phyloP scores from a whole-genome alignment of 2,113 vertebrate genomes.

The Brienomyrus brachyistius region DNA sequence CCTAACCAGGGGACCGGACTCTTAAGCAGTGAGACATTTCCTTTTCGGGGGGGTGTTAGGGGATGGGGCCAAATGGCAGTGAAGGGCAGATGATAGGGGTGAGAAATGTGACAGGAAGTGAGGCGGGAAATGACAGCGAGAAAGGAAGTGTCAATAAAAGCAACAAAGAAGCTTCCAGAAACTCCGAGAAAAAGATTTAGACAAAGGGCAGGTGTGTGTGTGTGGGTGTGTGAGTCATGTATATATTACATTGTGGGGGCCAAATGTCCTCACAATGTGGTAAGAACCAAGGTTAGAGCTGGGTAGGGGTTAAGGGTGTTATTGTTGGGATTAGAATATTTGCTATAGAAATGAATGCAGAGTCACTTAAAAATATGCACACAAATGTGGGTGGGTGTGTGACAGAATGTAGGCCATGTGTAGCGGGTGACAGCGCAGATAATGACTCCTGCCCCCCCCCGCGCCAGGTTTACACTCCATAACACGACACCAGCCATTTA shows the following conservation, averaged over 20 bases:
- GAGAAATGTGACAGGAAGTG: conserved; percentile 32
- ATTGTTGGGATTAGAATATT: neutral
- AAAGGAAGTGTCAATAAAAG: conserved; percentile 20
- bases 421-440: neutral
- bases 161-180: neutral
- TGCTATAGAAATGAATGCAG: neutral
- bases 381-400: neutral
- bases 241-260: neutral
- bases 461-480: neutral
- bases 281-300: neutral
- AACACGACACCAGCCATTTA: neutral
- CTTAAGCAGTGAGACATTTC: neutral
- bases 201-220: neutral
- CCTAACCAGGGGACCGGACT: neutral
- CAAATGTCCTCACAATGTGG: neutral
- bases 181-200: neutral
- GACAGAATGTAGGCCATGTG: neutral
- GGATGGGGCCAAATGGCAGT: conserved; percentile 20
- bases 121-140: conserved; percentile 33
- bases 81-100: conserved; percentile 34
- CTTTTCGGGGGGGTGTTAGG: neutral
- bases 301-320: neutral
- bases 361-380: neutral
- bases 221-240: neutral
- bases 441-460: neutral